These are phyloP conservation scores for Mustelus asterias DNA, from an alignment of 2,113 vertebrate species.

Conservation along the genomic window DNA sequence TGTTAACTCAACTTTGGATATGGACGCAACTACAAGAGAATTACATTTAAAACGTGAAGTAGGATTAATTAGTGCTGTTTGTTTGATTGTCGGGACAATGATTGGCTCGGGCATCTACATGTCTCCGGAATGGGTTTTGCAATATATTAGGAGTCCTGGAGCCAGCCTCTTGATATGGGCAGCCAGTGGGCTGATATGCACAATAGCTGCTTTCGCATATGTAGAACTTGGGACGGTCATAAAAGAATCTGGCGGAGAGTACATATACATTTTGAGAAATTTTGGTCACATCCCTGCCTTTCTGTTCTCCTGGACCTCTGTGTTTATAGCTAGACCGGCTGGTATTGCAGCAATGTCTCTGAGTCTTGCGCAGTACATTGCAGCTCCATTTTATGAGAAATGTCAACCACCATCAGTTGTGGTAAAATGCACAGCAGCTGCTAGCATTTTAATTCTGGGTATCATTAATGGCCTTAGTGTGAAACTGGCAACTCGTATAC, in stretches of 20 bases:
- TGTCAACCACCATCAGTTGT: slow-evolving; percentile 53
- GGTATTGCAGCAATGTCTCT: slow-evolving; percentile 58
- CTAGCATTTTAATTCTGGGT: slow-evolving; percentile 57
- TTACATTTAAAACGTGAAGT: slow-evolving; percentile 52
- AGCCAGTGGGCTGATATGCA: slow-evolving; percentile 57
- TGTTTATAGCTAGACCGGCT: slow-evolving; percentile 61
- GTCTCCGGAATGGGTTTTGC: slow-evolving; percentile 65
- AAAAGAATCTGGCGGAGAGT: slow-evolving; percentile 70
- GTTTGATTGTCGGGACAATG: slow-evolving; percentile 70
- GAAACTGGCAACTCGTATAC: slow-evolving; percentile 55
- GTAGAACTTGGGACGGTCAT: slow-evolving; percentile 70
- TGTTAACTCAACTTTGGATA: not conserved
- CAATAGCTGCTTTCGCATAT: slow-evolving; percentile 64
- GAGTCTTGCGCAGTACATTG: slow-evolving; percentile 63
- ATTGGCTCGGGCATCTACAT: slow-evolving; percentile 71
- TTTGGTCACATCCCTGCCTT: slow-evolving; percentile 71
- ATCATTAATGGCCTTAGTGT: slow-evolving; percentile 62
- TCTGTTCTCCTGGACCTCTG: slow-evolving; percentile 57
- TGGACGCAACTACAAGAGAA: not conserved
- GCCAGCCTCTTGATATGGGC: slow-evolving; percentile 72
- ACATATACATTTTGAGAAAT: slow-evolving; percentile 68
- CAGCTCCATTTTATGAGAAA: slow-evolving; percentile 59
- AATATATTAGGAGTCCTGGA: slow-evolving; percentile 62
- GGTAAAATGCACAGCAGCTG: slow-evolving; percentile 55
- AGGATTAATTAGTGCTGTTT: slow-evolving; percentile 55